Base-by-base conservation (phyloP, 2,797 vertebrate species). In the Enteromius argenteus region DNA sequence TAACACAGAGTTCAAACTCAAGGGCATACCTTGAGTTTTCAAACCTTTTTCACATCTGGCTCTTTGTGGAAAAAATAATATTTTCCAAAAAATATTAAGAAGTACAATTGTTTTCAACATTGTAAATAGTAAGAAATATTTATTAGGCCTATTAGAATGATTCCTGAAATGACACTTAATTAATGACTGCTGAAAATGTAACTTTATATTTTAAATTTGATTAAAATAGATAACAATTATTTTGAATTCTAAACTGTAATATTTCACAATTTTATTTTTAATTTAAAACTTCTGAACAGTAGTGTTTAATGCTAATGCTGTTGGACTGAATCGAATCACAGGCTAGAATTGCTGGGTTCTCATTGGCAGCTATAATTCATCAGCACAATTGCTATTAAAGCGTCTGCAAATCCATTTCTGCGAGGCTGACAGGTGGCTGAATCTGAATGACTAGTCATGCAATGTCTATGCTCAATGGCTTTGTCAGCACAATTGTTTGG, bases 401-500 rank as follows among this genome's bases (percentile, higher is more conserved):
- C 68, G 23, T 58, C 32, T 60, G 37, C 44, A 15, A 35, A 67
- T 67, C 0, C 3, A 60, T 66, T 14, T 64, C 5, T 30, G 44
- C 27, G 14, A 14, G 58, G 30, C 8, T 37, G 32, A 82, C 71
- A 81, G 80, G 27, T 53, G 39, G 10, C 21, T 51, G 53, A 74
- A 66, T 27, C 19, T 27, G 9, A 64, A 53, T 51, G 44, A 42
- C 44, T 35, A 64, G 56, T 83, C 30, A 81, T 60, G 32, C 23
- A 10, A 51, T 66, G 13, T 39, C 71, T 44, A 67, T 53, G 42
- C 19, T 75, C 30, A 75, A 67, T 66, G 71, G 32, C 60, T 66
- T 75, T 82, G n/a, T 83, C 58, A 37, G 60, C 32, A 23, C 37
- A 56, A 27, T 42, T 67, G 60, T 66, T 83, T 83, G n/a, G 32